These are phyloP conservation scores for Pseudococcus longispinus DNA, from an alignment of 2,888 invertebrate genomes.

Conservation along the genomic window DNA sequence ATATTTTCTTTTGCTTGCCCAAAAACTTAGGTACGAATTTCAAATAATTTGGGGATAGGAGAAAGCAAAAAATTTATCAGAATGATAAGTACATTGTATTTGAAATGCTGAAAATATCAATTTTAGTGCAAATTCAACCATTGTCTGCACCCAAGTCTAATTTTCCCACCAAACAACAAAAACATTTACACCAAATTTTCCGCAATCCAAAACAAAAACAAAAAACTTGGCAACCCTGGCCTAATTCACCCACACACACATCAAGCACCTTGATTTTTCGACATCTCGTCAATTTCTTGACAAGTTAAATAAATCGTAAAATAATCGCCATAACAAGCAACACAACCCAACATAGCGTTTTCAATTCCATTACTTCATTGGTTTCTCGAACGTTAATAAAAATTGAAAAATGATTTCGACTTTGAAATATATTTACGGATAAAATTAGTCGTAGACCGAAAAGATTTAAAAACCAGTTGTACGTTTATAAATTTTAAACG, in stretches of 20 bases:
- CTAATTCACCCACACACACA: background rate
- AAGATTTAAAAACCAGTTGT: conserved; percentile 38
- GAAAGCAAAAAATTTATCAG: too few relatives aligned
- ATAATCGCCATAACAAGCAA: background rate
- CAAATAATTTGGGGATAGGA: too few relatives aligned
- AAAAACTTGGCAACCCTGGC: background rate
- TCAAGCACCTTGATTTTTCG: background rate
- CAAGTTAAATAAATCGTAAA: background rate
- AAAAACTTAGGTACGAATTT: too few relatives aligned
- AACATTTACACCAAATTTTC: background rate
- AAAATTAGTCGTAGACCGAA: conserved; percentile 22
- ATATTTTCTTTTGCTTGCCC: too few relatives aligned
- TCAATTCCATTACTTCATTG: background rate
- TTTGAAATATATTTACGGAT: background rate
- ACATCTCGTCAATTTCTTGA: background rate
- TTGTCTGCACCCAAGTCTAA: too few relatives aligned
- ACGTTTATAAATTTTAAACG: background rate
- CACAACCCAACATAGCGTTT: background rate
- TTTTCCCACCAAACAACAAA: too few relatives aligned
- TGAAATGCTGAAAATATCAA: too few relatives aligned
- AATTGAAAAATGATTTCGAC: conserved; percentile 34
- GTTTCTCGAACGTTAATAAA: background rate
- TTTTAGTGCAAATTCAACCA: background rate
- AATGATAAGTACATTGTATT: too few relatives aligned
- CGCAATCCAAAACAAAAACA: background rate